These are phyloP conservation scores for Chiroxiphia lanceolata DNA, from an alignment of 2,797 vertebrate genomes.

Conservation along the genomic window DNA sequence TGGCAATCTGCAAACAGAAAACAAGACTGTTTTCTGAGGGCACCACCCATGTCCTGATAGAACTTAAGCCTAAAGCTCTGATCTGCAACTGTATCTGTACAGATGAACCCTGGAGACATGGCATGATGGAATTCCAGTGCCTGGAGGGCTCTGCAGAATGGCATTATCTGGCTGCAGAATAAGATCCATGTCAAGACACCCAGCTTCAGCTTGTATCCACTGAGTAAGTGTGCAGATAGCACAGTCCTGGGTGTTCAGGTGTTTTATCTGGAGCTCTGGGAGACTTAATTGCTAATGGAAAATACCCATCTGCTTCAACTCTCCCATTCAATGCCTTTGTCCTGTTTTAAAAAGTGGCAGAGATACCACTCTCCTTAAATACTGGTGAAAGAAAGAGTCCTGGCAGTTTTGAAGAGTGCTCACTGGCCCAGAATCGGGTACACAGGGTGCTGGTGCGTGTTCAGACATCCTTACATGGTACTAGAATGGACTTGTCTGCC, in stretches of 20 bases:
- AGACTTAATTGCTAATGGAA: background rate
- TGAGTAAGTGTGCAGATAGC: background rate
- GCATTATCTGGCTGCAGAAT: background rate
- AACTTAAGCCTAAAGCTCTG: background rate
- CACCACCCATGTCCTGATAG: background rate
- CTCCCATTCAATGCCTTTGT: background rate
- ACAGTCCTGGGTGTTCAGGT: background rate
- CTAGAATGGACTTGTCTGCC: constrained; percentile 55
- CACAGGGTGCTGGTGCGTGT: background rate
- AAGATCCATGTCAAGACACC: background rate
- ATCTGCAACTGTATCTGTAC: background rate
- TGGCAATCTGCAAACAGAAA: background rate
- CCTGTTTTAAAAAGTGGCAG: background rate
- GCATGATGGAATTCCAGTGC: background rate
- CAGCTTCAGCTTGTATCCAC: background rate
- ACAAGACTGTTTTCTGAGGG: background rate
- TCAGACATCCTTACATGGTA: background rate
- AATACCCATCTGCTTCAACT: background rate
- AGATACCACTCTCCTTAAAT: background rate
- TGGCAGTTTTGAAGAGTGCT: background rate
- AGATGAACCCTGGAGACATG: background rate
- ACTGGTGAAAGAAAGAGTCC: background rate
- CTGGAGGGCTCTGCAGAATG: background rate
- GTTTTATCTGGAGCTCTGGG: background rate
- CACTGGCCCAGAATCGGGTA: background rate